phyloP scores from a whole-genome alignment of 2,113 vertebrate genomes.

The Hydropotes inermis region DNA sequence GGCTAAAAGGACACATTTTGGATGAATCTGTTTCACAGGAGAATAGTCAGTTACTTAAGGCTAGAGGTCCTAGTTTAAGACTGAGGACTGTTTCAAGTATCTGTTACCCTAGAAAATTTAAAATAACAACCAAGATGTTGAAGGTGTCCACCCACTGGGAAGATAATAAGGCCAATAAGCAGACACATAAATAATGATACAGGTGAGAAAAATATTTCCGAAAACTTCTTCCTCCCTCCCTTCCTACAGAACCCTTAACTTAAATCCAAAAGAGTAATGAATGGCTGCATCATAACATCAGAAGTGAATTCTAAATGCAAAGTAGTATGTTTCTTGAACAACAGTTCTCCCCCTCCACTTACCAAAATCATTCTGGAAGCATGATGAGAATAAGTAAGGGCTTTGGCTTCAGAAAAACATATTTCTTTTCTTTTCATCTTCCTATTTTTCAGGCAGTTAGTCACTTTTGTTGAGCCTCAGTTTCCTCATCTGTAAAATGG shows the following conservation, averaged over 20 bases:
- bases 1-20: background rate
- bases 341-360: background rate
- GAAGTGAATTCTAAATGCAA: background rate
- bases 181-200: background rate
- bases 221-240: background rate
- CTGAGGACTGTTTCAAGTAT: background rate
- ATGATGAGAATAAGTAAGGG: background rate
- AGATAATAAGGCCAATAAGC: conserved; percentile 5
- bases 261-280: background rate
- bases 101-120: background rate
- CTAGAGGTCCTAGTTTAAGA: background rate
- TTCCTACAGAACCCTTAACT: background rate
- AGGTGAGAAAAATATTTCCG: conserved; percentile 1
- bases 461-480: background rate
- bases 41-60: background rate
- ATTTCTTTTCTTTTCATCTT: background rate
- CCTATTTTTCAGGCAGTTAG: background rate
- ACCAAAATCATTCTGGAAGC: too few species aligned
- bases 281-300: background rate
- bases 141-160: background rate
- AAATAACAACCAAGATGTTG: background rate
- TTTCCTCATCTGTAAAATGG: background rate
- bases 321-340: background rate
- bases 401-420: background rate
- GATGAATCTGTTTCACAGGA: background rate